Base-by-base conservation (phyloP, 2,113 vertebrate species). In the Bubo scandiacus region DNA sequence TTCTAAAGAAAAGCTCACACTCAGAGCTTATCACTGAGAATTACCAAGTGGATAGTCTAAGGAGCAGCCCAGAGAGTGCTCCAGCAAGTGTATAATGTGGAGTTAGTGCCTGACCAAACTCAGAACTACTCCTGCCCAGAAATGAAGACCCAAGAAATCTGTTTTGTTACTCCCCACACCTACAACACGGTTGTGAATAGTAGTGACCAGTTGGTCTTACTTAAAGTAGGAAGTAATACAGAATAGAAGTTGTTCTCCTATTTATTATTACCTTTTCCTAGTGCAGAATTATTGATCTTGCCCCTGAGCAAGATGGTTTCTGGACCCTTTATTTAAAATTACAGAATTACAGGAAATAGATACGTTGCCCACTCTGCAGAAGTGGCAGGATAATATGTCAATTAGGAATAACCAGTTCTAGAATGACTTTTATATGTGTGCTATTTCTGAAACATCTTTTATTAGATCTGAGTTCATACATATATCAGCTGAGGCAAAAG, bases 371-470 rank as follows among this genome's bases (percentile, higher is more conserved):
- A 80, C 62, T 94, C 88, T 94, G 91, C 86, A 92, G 86, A 94
- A n/a, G 79, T 95, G 92, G 73, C 75, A 97, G 90, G 73, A 89
- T 96, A 97, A 96, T 96, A 97, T 97, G 66, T 97, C 96, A 97
- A 87, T 97, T 97, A 97, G 94, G 93, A 97, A 83, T 94, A 96
- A 96, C 92, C 86, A 81, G 66, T 97, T 95, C 81, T 94, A 92
- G 92, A 95, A 83, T 72, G 61, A 88, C 93, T 89, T 97, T 95
- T 95, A 94, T 96, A 84, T 91, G 80, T 97, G 59, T 97, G 67
- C 96, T 97, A 65, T 92, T 98, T 97, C 66, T 94, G 86, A 95
- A 96, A 86, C 74, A 58, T 96, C 92, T 97, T 97, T 96, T 97
- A 98, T 97, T 97, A 89, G 61, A 93, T 93, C 57, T 77, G 73